Conservation (phyloP, 30 jellyfish, hydroid and myxozoan genomes). For the Pelagia noctiluca region DNA sequence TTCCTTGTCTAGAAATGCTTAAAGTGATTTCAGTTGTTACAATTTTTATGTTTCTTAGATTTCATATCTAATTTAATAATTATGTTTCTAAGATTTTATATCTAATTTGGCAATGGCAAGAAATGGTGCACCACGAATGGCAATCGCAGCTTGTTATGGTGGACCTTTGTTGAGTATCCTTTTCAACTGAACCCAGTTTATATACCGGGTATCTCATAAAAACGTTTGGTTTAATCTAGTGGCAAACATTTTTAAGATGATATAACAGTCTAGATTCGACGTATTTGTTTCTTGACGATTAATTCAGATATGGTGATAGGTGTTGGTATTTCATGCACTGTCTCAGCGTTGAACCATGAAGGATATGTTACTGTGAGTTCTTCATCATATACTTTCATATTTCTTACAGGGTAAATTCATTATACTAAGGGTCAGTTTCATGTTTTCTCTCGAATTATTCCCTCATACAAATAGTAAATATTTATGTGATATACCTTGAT, state of each 20-base stretch:
- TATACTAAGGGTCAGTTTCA: not conserved
- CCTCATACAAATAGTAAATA: too few relatives aligned
- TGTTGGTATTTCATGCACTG: conserved; percentile 95
- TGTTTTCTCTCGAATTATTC: not conserved
- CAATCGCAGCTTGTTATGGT: conserved; percentile 97
- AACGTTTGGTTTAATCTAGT: not conserved
- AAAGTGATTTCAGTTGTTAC: too few relatives aligned
- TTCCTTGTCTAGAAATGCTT: too few relatives aligned
- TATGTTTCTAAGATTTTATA: conserved; percentile 70
- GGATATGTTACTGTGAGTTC: conserved; percentile 71
- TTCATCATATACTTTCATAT: not conserved
- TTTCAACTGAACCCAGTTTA: not conserved
- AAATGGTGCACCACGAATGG: conserved; percentile 98
- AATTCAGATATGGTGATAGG: conserved; percentile 86
- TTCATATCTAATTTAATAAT: too few relatives aligned
- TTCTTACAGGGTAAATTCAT: not conserved
- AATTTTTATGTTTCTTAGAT: too few relatives aligned
- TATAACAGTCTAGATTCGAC: too few relatives aligned
- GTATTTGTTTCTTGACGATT: conserved; percentile 4
- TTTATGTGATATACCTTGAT: too few relatives aligned
- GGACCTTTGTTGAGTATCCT: conserved; percentile 97
- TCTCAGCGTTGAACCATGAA: conserved; percentile 72
- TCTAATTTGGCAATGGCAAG: conserved; percentile 90
- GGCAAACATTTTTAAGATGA: too few relatives aligned
- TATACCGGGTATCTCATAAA: too few relatives aligned